Evolutionary conservation across 2,113 vertebrate genomes (phyloP).

Genomic region (Rhea americana): DNA sequence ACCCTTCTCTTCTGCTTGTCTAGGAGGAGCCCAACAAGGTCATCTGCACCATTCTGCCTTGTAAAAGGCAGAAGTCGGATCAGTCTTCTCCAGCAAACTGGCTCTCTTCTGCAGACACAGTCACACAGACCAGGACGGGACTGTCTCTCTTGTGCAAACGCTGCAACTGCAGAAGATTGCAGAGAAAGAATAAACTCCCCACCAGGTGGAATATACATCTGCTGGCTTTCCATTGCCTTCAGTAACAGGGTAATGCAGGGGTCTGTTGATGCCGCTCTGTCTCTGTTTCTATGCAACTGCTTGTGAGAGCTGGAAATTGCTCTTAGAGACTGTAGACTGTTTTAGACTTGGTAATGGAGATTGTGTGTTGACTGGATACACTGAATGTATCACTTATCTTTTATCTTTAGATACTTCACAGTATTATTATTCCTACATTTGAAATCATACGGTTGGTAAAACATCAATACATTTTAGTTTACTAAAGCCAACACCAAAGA

Average conservation of each 20-base stretch:
- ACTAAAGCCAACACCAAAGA: constrained; percentile 5
- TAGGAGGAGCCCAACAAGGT: not conserved
- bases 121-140: not conserved
- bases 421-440: constrained; percentile 39
- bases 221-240: not conserved
- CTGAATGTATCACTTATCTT: constrained; percentile 22
- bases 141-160: not conserved
- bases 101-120: not conserved
- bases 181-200: not conserved
- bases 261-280: not conserved
- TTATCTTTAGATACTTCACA: constrained; percentile 42
- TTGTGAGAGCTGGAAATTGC: not conserved
- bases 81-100: not conserved
- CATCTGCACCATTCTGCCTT: not conserved
- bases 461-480: constrained; percentile 25
- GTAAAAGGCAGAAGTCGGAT: not conserved
- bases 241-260: not conserved
- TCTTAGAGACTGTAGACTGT: not conserved
- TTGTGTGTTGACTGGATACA: constrained; percentile 15
- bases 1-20: not conserved
- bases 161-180: not conserved
- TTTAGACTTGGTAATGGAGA: not conserved
- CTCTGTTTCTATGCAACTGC: not conserved
- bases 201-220: not conserved
- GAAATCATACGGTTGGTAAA: constrained; percentile 19